Evolutionary conservation across 2,888 invertebrate species (phyloP), one percentile per base, ranked within the genome.

Genomic region (Anthrax anthrax): DNA sequence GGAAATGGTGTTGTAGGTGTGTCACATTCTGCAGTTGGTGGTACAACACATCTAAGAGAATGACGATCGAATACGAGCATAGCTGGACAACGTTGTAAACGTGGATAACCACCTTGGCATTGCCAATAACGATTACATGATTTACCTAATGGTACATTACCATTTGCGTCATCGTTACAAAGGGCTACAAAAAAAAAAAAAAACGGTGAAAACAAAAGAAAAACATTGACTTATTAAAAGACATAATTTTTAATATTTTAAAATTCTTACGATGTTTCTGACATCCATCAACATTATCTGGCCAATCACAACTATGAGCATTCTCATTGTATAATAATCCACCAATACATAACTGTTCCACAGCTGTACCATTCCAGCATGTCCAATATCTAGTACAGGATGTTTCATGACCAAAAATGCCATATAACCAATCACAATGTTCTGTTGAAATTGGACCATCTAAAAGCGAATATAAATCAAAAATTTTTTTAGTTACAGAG

Each of bases 61-160:
- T 84, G 75, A 43, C 74, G 75, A 70, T 90, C 89, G 70, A 89
- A 90, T 12, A 90, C 90, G 60, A 90, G 69, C 84, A 88, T 89
- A 36, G 90, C 89, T 0, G 89, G 89, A 63, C 90, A 90, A 43
- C 90, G 74, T 63, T 90, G 90, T 8, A 91, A 78, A 47, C 90
- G 82, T 8, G 91, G 91, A 68, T 91, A 91, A 0, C 91, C 91
- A 6, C 90, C 90, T 63, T 90, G 89, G 63, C 91, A 91, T 62
- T 89, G 88, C 91, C 91, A 91, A 71, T 91, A 91, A 14, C 90
- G 75, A 72, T 90, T 90, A 75, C 90, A 91, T 44, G 89, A 90
- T 68, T 90, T 90, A 57, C 90, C 89, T 13, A 91, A 73, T 1
- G 89, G 84, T 13, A 91, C 90, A 68, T 90, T 89, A 51, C 90